Conservation (phyloP, 2,113 vertebrate species). For the Seriola rivoliana region DNA sequence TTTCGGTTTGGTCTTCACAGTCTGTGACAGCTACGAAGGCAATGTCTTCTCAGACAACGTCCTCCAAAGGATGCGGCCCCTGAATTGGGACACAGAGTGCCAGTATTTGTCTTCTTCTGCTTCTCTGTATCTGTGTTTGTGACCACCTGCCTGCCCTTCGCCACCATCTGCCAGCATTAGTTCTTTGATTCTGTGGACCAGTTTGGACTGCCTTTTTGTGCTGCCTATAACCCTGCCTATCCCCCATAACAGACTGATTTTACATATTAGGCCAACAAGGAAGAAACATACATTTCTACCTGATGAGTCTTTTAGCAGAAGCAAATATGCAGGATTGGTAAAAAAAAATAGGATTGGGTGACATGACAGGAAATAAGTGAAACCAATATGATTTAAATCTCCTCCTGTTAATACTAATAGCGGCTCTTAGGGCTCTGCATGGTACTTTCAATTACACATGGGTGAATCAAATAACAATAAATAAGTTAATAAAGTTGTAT, state of each 20-base stretch:
- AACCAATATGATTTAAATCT: neutral
- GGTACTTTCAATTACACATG: constrained; percentile 12
- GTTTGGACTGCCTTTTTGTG: constrained; percentile 3
- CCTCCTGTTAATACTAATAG: neutral
- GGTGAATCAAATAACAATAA: neutral
- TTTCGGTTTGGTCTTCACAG: no score
- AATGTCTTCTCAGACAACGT: no score
- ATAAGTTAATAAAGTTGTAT: neutral
- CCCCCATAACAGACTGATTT: neutral
- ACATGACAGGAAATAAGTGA: neutral
- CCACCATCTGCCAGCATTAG: constrained; percentile 12
- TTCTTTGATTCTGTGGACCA: constrained; percentile 24
- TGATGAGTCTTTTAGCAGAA: constrained; percentile 3
- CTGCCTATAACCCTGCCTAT: constrained; percentile 3
- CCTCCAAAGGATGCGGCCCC: no score
- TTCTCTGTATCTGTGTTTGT: constrained; percentile 9
- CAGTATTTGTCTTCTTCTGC: constrained; percentile 21
- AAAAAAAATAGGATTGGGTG: no score
- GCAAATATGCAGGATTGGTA: neutral
- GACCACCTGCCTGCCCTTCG: constrained; percentile 26
- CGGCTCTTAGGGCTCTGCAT: no score
- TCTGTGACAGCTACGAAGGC: no score
- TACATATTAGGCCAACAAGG: neutral
- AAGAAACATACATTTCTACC: neutral
- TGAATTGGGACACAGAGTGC: neutral